phyloP scores from a whole-genome alignment of 2,888 invertebrate genomes.

The Griposia aprilina region DNA sequence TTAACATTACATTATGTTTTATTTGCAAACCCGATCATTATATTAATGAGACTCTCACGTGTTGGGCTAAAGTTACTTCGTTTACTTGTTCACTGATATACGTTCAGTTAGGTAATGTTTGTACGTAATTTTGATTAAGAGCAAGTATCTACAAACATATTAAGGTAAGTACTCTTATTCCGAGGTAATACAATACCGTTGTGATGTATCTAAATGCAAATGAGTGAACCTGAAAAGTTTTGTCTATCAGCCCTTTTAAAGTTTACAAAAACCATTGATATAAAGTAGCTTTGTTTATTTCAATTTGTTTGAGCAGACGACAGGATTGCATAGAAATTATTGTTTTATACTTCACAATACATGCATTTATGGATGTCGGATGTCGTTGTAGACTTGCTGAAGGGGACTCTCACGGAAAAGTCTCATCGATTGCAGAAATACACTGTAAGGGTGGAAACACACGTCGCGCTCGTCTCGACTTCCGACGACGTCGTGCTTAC shows the following conservation, averaged over 20 bases:
- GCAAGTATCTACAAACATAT: neutral
- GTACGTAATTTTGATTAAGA: constrained; percentile 20
- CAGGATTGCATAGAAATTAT: constrained; percentile 46
- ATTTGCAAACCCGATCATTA: constrained; percentile 76
- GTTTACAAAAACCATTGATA: constrained; percentile 22
- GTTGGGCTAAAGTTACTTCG: constrained; percentile 60
- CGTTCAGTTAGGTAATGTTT: constrained; percentile 5
- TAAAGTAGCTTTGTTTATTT: constrained; percentile 44
- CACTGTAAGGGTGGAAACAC: constrained; percentile 39
- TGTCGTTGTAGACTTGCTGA: constrained; percentile 55
- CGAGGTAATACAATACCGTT: neutral
- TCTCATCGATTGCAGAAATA: constrained; percentile 53
- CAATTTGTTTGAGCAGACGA: constrained; percentile 33
- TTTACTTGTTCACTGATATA: constrained; percentile 33
- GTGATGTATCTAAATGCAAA: constrained; percentile 18
- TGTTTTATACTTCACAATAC: constrained; percentile 47
- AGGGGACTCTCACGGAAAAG: constrained; percentile 47
- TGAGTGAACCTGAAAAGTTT: constrained; percentile 11
- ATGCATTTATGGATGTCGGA: constrained; percentile 55
- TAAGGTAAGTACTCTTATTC: neutral
- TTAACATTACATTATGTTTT: constrained; percentile 83
- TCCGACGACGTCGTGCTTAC: constrained; percentile 45
- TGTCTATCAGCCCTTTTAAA: neutral
- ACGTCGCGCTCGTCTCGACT: constrained; percentile 38
- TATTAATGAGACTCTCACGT: constrained; percentile 74